These are phyloP conservation scores for Antitype chi DNA, from an alignment of 2,888 invertebrate genomes.

Conservation along the genomic window DNA sequence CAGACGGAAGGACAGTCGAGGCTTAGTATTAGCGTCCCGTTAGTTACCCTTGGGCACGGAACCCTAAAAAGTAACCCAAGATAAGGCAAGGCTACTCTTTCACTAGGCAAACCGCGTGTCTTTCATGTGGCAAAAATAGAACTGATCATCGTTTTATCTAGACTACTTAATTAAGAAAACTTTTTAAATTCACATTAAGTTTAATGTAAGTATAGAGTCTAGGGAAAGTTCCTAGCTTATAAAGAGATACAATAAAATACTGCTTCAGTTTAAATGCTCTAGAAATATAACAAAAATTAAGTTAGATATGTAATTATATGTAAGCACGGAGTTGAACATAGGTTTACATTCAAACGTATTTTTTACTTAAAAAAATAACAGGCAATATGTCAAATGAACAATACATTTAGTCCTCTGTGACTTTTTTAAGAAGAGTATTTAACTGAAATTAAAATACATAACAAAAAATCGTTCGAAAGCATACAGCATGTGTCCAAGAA, in stretches of 20 bases:
- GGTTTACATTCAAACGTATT: not conserved
- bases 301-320: not conserved
- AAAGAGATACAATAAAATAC: slow-evolving; percentile 18
- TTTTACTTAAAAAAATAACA: not conserved
- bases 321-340: not conserved
- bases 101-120: not conserved
- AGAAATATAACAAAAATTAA: not conserved
- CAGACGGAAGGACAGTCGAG: too few species aligned
- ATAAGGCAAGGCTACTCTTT: not conserved
- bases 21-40: too few species aligned
- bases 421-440: too few species aligned
- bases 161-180: slow-evolving; percentile 42
- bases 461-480: not conserved
- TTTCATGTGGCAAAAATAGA: slow-evolving; percentile 12
- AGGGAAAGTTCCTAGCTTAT: not conserved
- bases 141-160: slow-evolving; percentile 1
- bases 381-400: too few species aligned
- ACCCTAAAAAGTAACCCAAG: not conserved
- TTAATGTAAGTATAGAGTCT: slow-evolving; percentile 26
- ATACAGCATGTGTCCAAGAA: too few species aligned
- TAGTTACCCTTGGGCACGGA: too few species aligned
- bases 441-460: not conserved
- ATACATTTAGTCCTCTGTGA: too few species aligned
- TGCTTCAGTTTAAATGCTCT: not conserved
- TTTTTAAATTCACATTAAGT: slow-evolving; percentile 47